Evolutionary conservation across 2,888 invertebrate genomes (phyloP).

Genomic region (Fragum sueziense): DNA sequence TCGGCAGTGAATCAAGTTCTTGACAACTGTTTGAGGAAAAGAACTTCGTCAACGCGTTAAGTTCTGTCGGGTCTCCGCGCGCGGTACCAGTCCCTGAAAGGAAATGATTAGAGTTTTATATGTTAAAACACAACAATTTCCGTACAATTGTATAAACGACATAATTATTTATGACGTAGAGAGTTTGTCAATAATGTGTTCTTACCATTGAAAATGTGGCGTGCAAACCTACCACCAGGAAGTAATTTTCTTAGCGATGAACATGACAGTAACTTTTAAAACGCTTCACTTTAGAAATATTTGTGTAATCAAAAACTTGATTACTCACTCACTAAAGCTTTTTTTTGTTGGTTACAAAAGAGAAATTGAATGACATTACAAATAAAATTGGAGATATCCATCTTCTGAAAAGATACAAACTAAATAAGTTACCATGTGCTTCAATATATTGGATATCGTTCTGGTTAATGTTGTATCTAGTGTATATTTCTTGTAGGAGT

Average conservation of each 20-base stretch:
- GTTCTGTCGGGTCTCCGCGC: conserved; percentile 64
- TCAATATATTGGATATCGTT: conserved; percentile 50
- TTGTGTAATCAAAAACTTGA: not conserved
- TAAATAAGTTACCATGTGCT: conserved; percentile 38
- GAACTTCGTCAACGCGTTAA: conserved; percentile 46
- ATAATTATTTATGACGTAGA: not conserved
- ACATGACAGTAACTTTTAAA: not conserved
- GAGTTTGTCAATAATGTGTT: not conserved
- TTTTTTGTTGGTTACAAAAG: too few species aligned
- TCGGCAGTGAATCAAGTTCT: not conserved
- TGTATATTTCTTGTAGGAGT: conserved; percentile 39
- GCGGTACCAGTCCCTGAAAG: conserved; percentile 63
- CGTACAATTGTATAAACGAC: not conserved
- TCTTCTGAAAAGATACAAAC: not conserved
- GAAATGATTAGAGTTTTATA: not conserved
- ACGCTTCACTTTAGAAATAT: not conserved
- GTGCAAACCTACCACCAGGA: too few species aligned
- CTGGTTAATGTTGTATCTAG: conserved; percentile 35
- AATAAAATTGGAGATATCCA: not conserved
- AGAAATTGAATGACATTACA: not conserved
- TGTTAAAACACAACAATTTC: not conserved
- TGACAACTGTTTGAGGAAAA: conserved; percentile 23
- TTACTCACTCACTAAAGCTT: not conserved
- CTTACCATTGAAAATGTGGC: too few species aligned
- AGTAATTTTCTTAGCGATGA: not conserved